Base-by-base conservation (phyloP, 1,140 invertebrate species). In the Gryon sp. region DNA sequence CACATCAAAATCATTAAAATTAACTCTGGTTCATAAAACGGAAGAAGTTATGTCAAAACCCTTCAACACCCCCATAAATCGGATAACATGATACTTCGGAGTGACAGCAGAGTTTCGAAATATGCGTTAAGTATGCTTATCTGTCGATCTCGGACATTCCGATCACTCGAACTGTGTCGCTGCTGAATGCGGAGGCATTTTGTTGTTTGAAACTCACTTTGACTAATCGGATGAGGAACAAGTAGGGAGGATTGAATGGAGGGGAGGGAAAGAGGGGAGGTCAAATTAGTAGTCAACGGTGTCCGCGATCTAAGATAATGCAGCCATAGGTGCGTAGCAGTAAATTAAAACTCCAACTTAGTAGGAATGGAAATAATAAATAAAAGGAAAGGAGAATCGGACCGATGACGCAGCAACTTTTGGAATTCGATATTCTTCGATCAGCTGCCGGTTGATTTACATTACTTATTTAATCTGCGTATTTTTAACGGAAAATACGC, bases 281-380 rank as follows among this genome's bases (percentile, higher is more conserved):
- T 81, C 83, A 80, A 85, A 88, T 88, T 87, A 88, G 85, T 85
- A 87, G 84, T 83, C 81, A 50, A 52, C 76, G 70, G 81, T 78
- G 81, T 81, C 75, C 55, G 81, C 79, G 85, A 87, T 86, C 81
- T 79, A 83, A 86, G 86, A 87, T 87, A 87, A 85, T 73, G 70
- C 18, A 77, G 82, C 76, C 80, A 75, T 83, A 81, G 83, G 85
- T 82, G 79, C 53, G 77, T 76, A 55, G 43, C 57, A 82, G 57
- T 69, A 84, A 80, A 85, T 84, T 81, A 82, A 78, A 43, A 62
- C 41, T 43, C 46, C n/a, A n/a, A n/a, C n/a, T n/a, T n/a, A n/a
- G n/a, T n/a, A n/a, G 40, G 34, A 28, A 18, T 30, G 52, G 38
- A 55, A 66, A 74, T 69, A 11, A 69, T 30, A 60, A 72, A 46